Evolutionary conservation across 2,113 vertebrate genomes (phyloP).

Genomic region (Ovis canadensis): DNA sequence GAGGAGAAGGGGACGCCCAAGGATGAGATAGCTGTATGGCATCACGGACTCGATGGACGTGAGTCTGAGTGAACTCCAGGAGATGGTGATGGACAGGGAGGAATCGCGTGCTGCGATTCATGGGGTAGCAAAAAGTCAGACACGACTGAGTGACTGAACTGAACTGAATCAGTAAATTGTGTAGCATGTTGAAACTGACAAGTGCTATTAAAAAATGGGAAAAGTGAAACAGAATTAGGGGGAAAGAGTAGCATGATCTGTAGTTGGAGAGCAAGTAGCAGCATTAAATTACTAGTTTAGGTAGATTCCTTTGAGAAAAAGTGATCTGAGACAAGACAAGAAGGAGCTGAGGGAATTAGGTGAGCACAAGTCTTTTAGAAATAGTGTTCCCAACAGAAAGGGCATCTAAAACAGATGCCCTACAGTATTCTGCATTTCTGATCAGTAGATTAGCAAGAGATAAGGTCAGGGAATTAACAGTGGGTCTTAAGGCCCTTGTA

Average conservation of each 20-base stretch:
- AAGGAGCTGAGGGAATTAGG: background rate
- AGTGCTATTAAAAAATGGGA: background rate
- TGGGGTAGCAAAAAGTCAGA: too few relatives aligned
- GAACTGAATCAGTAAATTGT: background rate
- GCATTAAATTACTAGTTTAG: background rate
- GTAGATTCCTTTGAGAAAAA: background rate
- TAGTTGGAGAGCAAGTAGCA: background rate
- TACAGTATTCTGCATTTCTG: background rate
- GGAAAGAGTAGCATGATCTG: background rate
- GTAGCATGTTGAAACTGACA: background rate
- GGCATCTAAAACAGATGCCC: background rate
- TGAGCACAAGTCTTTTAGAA: background rate
- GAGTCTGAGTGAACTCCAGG: too few relatives aligned
- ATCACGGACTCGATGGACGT: too few relatives aligned
- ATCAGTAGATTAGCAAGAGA: background rate
- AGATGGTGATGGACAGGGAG: too few relatives aligned
- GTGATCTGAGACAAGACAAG: background rate
- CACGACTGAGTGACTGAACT: too few relatives aligned
- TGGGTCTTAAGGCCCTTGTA: background rate
- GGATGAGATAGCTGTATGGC: too few relatives aligned
- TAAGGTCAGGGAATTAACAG: background rate
- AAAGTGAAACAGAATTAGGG: background rate
- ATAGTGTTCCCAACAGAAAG: background rate
- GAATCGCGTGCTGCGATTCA: too few relatives aligned
- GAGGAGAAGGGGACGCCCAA: too few relatives aligned